Conservation (phyloP, 2,888 invertebrate genomes). For the Agriopis marginaria region DNA sequence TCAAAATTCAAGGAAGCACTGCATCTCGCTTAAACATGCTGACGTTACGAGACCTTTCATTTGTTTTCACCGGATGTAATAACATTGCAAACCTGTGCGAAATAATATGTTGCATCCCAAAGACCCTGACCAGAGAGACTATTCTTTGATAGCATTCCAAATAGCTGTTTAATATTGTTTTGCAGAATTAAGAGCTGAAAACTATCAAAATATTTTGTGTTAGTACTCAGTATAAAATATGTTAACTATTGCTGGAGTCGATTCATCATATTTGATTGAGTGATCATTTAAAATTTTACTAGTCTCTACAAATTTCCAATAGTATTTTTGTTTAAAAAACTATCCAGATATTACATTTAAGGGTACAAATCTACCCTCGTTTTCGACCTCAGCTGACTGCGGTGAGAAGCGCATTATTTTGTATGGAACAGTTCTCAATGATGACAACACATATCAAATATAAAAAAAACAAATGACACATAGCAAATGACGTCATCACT, state of each 20-base stretch:
- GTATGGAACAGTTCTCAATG: neutral
- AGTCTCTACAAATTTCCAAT: no score
- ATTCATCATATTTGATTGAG: no score
- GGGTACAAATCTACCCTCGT: neutral
- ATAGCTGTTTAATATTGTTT: neutral
- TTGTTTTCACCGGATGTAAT: constrained; percentile 25
- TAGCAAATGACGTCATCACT: neutral
- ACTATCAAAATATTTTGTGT: neutral
- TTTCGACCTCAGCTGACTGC: neutral
- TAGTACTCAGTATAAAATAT: neutral
- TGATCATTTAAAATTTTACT: no score
- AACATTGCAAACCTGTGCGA: constrained; percentile 4
- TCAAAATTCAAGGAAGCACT: constrained; percentile 51
- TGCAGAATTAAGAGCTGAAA: neutral
- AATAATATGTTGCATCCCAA: constrained; percentile 9
- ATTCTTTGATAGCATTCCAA: neutral
- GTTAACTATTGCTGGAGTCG: no score
- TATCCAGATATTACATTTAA: neutral
- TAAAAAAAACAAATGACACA: no score
- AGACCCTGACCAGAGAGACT: neutral
- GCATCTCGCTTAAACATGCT: constrained; percentile 62
- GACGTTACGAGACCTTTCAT: constrained; percentile 42
- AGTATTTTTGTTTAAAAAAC: neutral
- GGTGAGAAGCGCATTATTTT: no score
- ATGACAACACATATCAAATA: neutral